These are phyloP conservation scores for Anastatus disparis DNA, from an alignment of 1,140 invertebrate species.

Conservation along the genomic window DNA sequence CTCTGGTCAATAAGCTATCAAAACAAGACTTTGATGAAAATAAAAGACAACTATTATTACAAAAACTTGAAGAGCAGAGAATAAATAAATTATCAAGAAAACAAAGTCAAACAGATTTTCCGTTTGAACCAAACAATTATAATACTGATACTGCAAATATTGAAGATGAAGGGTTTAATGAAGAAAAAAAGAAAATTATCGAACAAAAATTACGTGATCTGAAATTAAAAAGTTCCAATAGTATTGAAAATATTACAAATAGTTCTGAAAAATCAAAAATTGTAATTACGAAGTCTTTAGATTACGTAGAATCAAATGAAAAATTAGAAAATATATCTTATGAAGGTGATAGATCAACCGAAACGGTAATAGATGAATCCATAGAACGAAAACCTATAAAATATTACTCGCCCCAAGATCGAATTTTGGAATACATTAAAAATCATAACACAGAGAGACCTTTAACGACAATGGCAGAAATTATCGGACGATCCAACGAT, in stretches of 20 bases:
- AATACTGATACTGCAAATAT: too few relatives aligned
- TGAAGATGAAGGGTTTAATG: too few relatives aligned
- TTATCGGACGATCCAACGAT: neutral
- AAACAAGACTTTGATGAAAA: neutral
- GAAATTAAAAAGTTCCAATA: too few relatives aligned
- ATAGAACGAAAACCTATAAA: slow-evolving; percentile 46
- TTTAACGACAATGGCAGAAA: neutral
- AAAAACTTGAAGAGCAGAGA: neutral
- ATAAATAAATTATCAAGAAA: neutral
- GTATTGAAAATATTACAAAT: neutral
- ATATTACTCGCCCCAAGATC: slow-evolving; percentile 49
- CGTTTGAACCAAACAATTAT: too few relatives aligned
- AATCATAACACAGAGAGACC: slow-evolving; percentile 37
- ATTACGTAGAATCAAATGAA: too few relatives aligned
- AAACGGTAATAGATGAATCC: neutral
- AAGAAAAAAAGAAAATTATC: too few relatives aligned
- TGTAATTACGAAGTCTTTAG: neutral
- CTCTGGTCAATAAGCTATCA: neutral
- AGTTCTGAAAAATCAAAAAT: neutral
- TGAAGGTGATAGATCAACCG: neutral
- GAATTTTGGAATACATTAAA: slow-evolving; percentile 46
- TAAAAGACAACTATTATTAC: neutral
- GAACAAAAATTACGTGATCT: too few relatives aligned
- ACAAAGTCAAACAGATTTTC: too few relatives aligned
- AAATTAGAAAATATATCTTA: neutral